Conservation (phyloP, 2,888 invertebrate species). For the Archips xylosteana region DNA sequence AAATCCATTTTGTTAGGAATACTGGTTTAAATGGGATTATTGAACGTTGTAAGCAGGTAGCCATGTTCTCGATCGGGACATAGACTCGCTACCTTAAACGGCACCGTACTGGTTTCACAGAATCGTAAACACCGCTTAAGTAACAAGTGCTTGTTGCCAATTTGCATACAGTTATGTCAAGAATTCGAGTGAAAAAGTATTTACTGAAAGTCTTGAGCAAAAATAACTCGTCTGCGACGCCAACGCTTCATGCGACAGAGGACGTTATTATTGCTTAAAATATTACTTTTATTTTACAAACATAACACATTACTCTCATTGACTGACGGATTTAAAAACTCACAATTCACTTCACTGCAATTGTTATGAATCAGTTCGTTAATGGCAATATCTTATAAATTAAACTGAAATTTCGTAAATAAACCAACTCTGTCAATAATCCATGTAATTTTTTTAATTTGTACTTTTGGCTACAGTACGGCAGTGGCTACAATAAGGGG, state of each 20-base stretch:
- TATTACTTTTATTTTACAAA: conserved; percentile 13
- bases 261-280: conserved; percentile 26
- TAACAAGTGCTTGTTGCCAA: conserved; percentile 35
- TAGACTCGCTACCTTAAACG: conserved; percentile 28
- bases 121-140: conserved; percentile 20
- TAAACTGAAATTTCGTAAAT: background rate
- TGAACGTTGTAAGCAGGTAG: conserved; percentile 25
- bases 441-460: too few relatives aligned
- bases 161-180: conserved; percentile 35
- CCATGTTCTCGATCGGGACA: conserved; percentile 23
- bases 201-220: conserved; percentile 45
- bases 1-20: too few relatives aligned
- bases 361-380: background rate
- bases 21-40: background rate
- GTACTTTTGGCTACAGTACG: too few relatives aligned
- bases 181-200: conserved; percentile 37
- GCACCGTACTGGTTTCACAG: conserved; percentile 29
- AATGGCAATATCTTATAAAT: background rate
- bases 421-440: background rate
- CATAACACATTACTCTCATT: background rate
- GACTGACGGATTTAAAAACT: background rate
- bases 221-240: conserved; percentile 41
- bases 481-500: too few relatives aligned
- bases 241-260: conserved; percentile 34
- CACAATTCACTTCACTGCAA: background rate